Percentiles rank a stretch among this genome's conserved stretches.
Conservation (phyloP, 2,888 invertebrate genomes). For the Reticulitermes lucifugus region DNA sequence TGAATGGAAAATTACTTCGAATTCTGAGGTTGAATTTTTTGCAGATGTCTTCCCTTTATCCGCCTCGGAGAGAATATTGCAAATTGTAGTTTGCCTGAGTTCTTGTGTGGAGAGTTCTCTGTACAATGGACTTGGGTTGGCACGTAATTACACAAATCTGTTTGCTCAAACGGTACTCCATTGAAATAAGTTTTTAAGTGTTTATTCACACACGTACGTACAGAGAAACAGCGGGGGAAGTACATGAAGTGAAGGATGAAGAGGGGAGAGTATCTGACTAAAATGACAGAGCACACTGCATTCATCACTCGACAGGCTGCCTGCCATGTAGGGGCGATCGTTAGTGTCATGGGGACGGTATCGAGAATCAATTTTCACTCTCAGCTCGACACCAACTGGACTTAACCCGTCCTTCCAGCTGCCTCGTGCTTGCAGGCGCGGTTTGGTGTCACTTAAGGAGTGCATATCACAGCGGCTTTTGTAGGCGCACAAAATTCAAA, state of each 20-base stretch:
- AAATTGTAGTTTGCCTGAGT: conserved; percentile 15
- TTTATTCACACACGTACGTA: conserved; percentile 16
- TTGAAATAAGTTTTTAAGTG: conserved; percentile 28
- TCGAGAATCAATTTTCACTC: conserved; percentile 42
- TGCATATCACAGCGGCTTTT: too few relatives aligned
- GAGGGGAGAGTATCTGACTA: neutral
- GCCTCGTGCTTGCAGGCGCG: too few relatives aligned
- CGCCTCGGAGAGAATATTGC: conserved; percentile 5
- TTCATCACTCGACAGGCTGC: conserved; percentile 14
- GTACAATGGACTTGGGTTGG: neutral
- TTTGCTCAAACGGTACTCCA: conserved; percentile 15
- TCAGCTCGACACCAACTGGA: neutral
- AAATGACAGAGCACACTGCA: conserved; percentile 17
- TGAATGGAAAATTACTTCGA: neutral
- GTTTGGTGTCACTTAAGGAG: too few relatives aligned
- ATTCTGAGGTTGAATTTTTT: neutral
- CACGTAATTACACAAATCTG: conserved; percentile 33
- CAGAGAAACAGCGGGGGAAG: neutral
- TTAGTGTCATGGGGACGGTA: conserved; percentile 21
- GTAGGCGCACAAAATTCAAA: too few relatives aligned
- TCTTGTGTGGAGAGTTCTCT: neutral
- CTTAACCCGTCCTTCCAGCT: too few relatives aligned
- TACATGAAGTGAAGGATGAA: neutral
- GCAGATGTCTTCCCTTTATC: neutral
- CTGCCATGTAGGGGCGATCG: conserved; percentile 20